These are phyloP conservation scores for Sapajus apella DNA, from an alignment of 2,113 vertebrate species.

Conservation along the genomic window DNA sequence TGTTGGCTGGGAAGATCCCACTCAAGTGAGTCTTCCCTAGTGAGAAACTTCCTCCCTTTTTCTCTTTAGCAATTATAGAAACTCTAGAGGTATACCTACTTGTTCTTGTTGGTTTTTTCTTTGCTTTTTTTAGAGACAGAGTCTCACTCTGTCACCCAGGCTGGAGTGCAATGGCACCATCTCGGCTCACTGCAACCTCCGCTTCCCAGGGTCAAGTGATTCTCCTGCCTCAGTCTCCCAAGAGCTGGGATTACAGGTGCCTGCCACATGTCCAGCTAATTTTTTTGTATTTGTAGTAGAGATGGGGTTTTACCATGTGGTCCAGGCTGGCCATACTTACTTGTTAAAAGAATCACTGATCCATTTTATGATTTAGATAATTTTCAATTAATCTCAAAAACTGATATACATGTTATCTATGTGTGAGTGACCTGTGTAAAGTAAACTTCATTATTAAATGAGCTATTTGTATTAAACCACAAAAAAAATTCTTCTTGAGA, in stretches of 20 bases:
- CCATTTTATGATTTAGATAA: neutral
- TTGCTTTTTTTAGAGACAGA: too few relatives aligned
- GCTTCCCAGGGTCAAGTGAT: too few relatives aligned
- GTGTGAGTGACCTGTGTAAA: neutral
- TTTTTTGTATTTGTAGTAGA: too few relatives aligned
- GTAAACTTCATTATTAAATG: neutral
- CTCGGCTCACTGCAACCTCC: too few relatives aligned
- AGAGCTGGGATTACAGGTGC: too few relatives aligned
- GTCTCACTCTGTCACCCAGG: too few relatives aligned
- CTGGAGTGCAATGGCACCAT: too few relatives aligned
- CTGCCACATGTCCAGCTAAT: too few relatives aligned
- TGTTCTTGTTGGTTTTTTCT: too few relatives aligned
- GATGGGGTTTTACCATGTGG: too few relatives aligned
- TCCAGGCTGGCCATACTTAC: neutral
- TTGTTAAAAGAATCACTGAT: neutral
- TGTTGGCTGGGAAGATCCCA: neutral
- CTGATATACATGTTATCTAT: neutral
- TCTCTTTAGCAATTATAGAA: neutral
- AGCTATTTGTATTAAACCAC: neutral
- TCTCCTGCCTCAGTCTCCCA: too few relatives aligned
- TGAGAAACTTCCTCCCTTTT: neutral
- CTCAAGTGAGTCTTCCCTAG: neutral
- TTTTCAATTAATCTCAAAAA: constrained; percentile 1
- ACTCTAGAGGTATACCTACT: neutral
- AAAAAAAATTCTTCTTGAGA: constrained; percentile 9